phyloP scores from a whole-genome alignment of 2,888 invertebrate species.

The Microctonus hyperodae region DNA sequence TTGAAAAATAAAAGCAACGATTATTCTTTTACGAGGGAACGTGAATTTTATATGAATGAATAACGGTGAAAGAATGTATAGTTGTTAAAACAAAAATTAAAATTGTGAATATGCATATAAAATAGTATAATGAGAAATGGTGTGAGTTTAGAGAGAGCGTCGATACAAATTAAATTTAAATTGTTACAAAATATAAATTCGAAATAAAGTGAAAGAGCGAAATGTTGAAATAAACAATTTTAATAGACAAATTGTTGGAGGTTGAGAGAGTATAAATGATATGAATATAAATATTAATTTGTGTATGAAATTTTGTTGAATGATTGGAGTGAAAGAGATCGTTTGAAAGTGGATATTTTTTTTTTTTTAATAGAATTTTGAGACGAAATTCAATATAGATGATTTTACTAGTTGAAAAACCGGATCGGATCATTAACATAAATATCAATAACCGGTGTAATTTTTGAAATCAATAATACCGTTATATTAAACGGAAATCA shows the following conservation, averaged over 20 bases:
- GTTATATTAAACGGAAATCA: not conserved
- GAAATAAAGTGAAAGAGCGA: not conserved
- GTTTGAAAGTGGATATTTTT: constrained; percentile 33
- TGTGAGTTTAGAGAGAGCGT: not conserved
- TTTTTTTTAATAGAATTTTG: constrained; percentile 4
- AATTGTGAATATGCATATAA: not conserved
- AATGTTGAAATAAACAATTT: not conserved
- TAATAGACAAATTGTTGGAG: too few species aligned
- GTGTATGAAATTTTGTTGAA: not conserved
- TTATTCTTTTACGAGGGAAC: not conserved
- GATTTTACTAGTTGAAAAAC: not conserved
- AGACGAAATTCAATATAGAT: not conserved
- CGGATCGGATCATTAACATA: not conserved
- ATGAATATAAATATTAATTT: too few species aligned
- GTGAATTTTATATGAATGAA: not conserved
- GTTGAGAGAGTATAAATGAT: too few species aligned
- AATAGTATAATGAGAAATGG: not conserved
- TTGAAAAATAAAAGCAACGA: not conserved
- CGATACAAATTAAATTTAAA: not conserved
- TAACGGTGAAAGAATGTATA: not conserved
- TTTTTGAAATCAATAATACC: not conserved
- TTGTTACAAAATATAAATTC: not conserved
- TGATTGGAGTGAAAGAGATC: constrained; percentile 5
- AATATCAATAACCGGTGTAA: not conserved
- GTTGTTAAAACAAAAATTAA: not conserved